Base-by-base conservation (phyloP, 2,797 vertebrate genomes). In the Hapalemur alaotrensis region DNA sequence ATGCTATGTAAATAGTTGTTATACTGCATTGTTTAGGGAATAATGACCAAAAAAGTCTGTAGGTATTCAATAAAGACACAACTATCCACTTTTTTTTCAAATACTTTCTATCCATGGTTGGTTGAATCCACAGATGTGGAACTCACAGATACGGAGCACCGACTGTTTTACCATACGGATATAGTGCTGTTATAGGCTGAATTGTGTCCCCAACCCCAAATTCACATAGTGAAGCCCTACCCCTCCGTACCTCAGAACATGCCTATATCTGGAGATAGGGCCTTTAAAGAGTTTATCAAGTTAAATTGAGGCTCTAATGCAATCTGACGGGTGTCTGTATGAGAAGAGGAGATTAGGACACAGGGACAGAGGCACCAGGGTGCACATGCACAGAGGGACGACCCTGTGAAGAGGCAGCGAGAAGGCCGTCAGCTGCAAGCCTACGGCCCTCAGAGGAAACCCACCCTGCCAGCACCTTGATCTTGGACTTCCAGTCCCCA, bases 371-470 rank as follows among this genome's bases (percentile, higher is more conserved):
- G 50, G 67, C 4, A 15, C 6, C 11, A 25, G 63, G 30, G 30
- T 1, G 1, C 22, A 0, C 12, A 23, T 35, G 35, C 41, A 30
- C 1, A 46, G 7, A 85, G 22, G 38, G 23, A 52, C 23, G 13
- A 54, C 28, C 32, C 2, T 1, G 13, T 43, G 17, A 50, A 41
- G 17, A 84, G 20, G 18, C 41, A 50, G 41, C 4, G 23, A 52
- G 32, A 38, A 25, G 20, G 2, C 0, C 5, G 32, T 5, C 5
- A 12, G 22, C 18, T 43, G 0, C 9, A 43, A 63, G 10, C 28
- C 52, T 23, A 7, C 0, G 17, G 69, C 20, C 57, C 23, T 2
- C 4, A 5, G 50, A 14, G 41, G 15, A 90, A 63, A 41, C 22
- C 22, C 78, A 8, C 4, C 11, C 7, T 4, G 5, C 43, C 6